Evolutionary conservation across 1,140 invertebrate genomes (phyloP).

Genomic region (Pseudomyrmex gracilis): DNA sequence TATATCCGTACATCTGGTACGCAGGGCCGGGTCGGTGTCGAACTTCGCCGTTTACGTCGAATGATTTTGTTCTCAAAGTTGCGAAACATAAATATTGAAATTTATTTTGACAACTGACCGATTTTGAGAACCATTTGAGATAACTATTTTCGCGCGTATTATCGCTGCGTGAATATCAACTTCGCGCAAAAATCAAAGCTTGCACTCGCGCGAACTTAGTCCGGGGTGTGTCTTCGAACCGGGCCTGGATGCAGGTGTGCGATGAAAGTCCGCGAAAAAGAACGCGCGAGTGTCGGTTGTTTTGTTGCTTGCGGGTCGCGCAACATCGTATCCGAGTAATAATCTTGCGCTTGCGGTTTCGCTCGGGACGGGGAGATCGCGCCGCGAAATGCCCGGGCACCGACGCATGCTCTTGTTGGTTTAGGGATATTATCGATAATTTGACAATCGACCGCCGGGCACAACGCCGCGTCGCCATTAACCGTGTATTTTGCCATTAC

Average conservation of each 20-base stretch:
- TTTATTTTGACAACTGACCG: too few relatives aligned
- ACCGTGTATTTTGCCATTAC: conserved; percentile 60
- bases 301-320: conserved; percentile 58
- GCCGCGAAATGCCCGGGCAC: conserved; percentile 58
- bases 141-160: neutral
- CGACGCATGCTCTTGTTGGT: conserved; percentile 79
- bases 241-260: conserved; percentile 52
- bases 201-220: neutral
- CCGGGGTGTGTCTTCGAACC: conserved; percentile 2
- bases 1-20: neutral
- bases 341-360: conserved; percentile 77
- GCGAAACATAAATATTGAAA: too few relatives aligned
- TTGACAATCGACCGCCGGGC: conserved; percentile 79
- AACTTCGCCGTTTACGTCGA: too few relatives aligned
- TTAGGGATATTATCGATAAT: conserved; percentile 83
- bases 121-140: too few relatives aligned
- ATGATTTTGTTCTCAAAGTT: too few relatives aligned
- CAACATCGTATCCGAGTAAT: conserved; percentile 58
- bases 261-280: conserved; percentile 58
- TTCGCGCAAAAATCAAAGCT: neutral
- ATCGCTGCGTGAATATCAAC: neutral
- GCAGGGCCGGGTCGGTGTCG: conserved; percentile 16
- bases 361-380: conserved; percentile 45
- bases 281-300: conserved; percentile 49
- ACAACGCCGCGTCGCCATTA: conserved; percentile 75